Evolutionary conservation across 2,113 vertebrate species (phyloP).

Genomic region (Setophaga petechia): DNA sequence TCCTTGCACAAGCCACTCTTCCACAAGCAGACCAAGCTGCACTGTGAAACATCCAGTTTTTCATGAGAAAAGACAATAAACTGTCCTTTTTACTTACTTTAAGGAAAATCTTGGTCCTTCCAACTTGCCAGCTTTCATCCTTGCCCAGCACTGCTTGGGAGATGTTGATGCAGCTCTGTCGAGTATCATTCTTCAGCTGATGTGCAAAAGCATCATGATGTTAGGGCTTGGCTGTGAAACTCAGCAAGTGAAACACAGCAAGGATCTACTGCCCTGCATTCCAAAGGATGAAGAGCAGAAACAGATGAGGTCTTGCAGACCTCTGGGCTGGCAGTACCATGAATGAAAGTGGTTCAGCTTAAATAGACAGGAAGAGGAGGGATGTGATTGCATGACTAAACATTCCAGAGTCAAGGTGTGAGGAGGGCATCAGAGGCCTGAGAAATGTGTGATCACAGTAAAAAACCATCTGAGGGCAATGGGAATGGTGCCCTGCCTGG

Average conservation of each 20-base stretch:
- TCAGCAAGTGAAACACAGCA: neutral
- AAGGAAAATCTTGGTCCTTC: conserved; percentile 93
- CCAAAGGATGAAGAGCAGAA: neutral
- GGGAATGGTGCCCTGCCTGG: neutral
- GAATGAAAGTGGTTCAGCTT: neutral
- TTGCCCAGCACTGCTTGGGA: conserved; percentile 72
- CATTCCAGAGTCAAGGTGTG: neutral
- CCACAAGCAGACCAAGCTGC: neutral
- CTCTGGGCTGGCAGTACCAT: neutral
- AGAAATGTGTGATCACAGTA: neutral
- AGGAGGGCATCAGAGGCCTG: neutral
- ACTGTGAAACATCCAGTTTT: neutral
- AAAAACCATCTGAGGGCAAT: neutral
- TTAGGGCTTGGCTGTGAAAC: conserved; percentile 31
- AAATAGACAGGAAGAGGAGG: neutral
- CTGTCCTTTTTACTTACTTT: conserved; percentile 80
- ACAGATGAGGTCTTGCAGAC: neutral
- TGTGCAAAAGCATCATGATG: neutral
- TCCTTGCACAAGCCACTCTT: neutral
- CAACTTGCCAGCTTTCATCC: conserved; percentile 89
- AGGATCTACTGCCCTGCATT: neutral
- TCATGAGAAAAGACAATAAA: neutral
- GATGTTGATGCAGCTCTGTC: conserved; percentile 79
- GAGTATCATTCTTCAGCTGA: conserved; percentile 73
- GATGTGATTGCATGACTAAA: neutral